A percentile compares a stretch with the other conserved stretches of the same genome.
phyloP scores from a whole-genome alignment of 2,113 vertebrate species.

The Podarcis raffonei region DNA sequence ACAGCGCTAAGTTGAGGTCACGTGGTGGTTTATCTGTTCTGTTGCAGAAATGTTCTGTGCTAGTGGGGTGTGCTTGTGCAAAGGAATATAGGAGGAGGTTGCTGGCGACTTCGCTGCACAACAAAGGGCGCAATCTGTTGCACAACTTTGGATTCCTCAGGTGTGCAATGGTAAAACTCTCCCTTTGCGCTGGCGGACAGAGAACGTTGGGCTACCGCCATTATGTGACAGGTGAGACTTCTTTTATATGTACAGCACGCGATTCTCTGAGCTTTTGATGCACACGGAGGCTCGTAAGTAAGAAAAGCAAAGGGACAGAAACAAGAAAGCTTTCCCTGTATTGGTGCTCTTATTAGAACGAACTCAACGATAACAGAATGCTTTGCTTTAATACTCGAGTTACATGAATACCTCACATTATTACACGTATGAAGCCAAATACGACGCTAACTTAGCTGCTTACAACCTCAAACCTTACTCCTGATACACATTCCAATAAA shows the following conservation, averaged over 20 bases:
- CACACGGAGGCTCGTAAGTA: slow-evolving; percentile 63
- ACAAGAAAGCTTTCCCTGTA: slow-evolving; percentile 74
- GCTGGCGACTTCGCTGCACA: too few species aligned
- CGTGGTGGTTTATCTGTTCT: too few species aligned
- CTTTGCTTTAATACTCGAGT: slow-evolving; percentile 84
- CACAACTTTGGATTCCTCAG: background rate
- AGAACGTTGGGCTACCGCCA: too few species aligned
- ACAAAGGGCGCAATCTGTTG: too few species aligned
- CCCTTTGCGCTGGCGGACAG: too few species aligned
- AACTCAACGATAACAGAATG: slow-evolving; percentile 79
- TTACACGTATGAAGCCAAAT: slow-evolving; percentile 83
- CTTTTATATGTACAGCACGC: background rate
- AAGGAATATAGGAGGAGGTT: too few species aligned
- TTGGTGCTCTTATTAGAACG: slow-evolving; percentile 75
- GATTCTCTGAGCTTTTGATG: background rate
- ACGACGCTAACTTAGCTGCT: slow-evolving; percentile 80
- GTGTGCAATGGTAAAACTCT: background rate
- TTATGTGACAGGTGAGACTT: too few species aligned
- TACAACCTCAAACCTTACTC: slow-evolving; percentile 83
- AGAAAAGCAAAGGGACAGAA: slow-evolving; percentile 62
- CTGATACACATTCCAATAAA: slow-evolving; percentile 90
- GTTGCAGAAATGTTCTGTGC: too few species aligned
- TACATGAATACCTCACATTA: slow-evolving; percentile 83
- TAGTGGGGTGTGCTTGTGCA: too few species aligned
- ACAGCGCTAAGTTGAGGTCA: too few species aligned